These are phyloP conservation scores for Gallinago jamesoni DNA, from an alignment of 2,113 vertebrate genomes.

Conservation along the genomic window DNA sequence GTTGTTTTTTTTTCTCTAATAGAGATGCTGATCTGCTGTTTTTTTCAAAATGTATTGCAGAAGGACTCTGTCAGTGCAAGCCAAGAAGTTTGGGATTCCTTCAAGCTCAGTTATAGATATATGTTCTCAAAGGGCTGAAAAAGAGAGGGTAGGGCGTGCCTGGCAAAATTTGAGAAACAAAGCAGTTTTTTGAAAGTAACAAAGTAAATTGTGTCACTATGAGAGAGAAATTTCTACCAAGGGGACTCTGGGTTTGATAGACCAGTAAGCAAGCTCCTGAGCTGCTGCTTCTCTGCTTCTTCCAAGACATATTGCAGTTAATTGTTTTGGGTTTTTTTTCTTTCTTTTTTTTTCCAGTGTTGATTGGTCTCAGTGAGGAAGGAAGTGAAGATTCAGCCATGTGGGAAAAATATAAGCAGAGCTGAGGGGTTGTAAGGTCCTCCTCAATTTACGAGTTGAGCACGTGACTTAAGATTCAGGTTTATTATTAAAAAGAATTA, in stretches of 20 bases:
- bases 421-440: not conserved
- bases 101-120: not conserved
- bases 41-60: not conserved
- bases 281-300: not conserved
- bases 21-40: not conserved
- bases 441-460: not conserved
- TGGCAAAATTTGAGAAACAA: not conserved
- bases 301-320: not conserved
- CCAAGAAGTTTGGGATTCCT: not conserved
- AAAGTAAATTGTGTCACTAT: not conserved
- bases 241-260: not conserved
- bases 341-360: not conserved
- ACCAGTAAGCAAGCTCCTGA: not conserved
- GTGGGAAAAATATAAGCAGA: not conserved
- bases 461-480: not conserved
- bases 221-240: not conserved
- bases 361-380: not conserved
- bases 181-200: not conserved
- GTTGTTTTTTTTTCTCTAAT: not conserved
- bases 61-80: not conserved
- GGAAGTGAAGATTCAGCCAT: not conserved
- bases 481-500: not conserved
- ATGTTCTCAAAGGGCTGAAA: not conserved
- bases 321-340: too few species aligned
- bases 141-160: rapidly evolving